Evolutionary conservation across 1,140 invertebrate genomes (phyloP).

Genomic region (Mizuhopecten yessoensis): DNA sequence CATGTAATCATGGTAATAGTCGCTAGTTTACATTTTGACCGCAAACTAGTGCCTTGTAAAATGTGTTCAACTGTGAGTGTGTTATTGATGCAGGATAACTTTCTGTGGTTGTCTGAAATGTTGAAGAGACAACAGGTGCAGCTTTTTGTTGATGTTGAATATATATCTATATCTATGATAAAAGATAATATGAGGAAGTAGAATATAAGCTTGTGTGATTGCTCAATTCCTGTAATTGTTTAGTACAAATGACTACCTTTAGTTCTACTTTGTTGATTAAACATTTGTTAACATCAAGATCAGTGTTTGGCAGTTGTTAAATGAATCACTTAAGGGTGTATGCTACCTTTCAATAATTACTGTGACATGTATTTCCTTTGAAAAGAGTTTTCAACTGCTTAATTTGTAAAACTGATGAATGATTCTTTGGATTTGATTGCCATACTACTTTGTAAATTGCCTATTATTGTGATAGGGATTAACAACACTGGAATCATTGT

Average conservation of each 20-base stretch:
- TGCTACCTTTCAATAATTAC: not conserved
- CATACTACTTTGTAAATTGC: too few relatives aligned
- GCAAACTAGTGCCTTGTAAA: not conserved
- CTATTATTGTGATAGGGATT: too few relatives aligned
- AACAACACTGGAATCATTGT: too few relatives aligned
- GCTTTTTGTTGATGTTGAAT: not conserved
- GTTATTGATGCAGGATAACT: too few relatives aligned
- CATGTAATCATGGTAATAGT: not conserved
- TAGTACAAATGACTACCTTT: constrained; percentile 24
- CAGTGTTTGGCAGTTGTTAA: not conserved
- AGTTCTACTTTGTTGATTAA: constrained; percentile 22
- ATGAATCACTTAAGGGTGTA: not conserved
- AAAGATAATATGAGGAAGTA: not conserved
- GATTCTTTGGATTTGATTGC: too few relatives aligned
- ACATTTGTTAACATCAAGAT: not conserved
- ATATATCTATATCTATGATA: too few relatives aligned
- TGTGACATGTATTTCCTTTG: too few relatives aligned
- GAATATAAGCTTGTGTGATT: not conserved
- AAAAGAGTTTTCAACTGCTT: too few relatives aligned
- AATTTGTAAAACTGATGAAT: too few relatives aligned
- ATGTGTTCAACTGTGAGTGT: not conserved
- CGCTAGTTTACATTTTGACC: not conserved
- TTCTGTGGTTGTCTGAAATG: not conserved
- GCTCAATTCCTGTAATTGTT: not conserved
- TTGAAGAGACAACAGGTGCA: not conserved